These are phyloP conservation scores for Scalopus aquaticus DNA, from an alignment of 2,113 vertebrate species.

Conservation along the genomic window DNA sequence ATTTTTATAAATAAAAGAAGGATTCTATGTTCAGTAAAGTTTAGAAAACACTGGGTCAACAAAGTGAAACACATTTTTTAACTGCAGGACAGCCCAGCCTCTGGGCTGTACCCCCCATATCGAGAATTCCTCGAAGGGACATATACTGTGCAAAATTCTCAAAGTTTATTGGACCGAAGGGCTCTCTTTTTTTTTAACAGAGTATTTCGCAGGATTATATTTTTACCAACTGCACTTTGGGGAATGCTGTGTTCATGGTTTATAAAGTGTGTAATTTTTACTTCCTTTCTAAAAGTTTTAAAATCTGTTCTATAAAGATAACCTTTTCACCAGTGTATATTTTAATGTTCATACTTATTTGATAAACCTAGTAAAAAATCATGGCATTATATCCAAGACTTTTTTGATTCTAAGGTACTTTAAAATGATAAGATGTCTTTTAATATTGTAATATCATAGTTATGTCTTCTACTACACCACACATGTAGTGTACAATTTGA, in stretches of 20 bases:
- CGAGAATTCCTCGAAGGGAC: slow-evolving; percentile 17
- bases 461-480: background rate
- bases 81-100: background rate
- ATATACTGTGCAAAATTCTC: background rate
- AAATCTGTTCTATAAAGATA: slow-evolving; percentile 14
- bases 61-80: background rate
- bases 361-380: background rate
- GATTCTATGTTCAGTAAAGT: background rate
- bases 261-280: slow-evolving; percentile 53
- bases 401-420: background rate
- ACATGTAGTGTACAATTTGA: background rate
- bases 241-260: slow-evolving; percentile 41
- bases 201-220: slow-evolving; percentile 51
- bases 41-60: slow-evolving; percentile 19
- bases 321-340: background rate
- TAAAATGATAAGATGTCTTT: background rate
- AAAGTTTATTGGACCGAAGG: slow-evolving; percentile 42
- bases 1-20: background rate
- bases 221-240: slow-evolving; percentile 50
- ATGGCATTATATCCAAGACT: background rate
- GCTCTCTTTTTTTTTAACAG: background rate
- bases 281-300: slow-evolving; percentile 40
- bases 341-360: slow-evolving; percentile 21
- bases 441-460: background rate
- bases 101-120: background rate